Evolutionary conservation across 2,888 invertebrate genomes (phyloP).

Genomic region (Yponomeuta cagnagella): DNA sequence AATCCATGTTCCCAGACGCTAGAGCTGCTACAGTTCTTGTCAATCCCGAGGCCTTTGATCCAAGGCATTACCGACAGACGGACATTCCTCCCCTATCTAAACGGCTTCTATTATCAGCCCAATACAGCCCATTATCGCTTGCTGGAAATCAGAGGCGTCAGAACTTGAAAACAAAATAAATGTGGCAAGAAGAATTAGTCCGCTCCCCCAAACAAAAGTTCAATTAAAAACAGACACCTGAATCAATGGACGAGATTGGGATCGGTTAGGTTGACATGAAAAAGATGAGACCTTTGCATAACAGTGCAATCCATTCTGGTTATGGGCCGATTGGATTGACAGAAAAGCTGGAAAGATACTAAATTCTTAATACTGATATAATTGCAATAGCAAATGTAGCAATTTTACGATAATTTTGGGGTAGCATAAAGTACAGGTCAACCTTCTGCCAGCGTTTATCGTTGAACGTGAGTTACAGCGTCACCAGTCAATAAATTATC

Average conservation of each 20-base stretch:
- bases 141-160: neutral
- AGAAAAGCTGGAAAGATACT: too few species aligned
- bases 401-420: too few species aligned
- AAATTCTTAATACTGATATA: too few species aligned
- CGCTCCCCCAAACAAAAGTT: neutral
- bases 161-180: neutral
- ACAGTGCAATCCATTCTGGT: too few species aligned
- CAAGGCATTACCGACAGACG: slow-evolving; percentile 5
- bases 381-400: too few species aligned
- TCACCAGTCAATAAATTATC: slow-evolving; percentile 13
- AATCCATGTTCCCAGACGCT: neutral
- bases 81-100: neutral
- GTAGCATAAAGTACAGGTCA: neutral
- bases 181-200: neutral
- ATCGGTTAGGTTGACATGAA: too few species aligned
- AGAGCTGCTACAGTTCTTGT: neutral
- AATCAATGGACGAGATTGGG: too few species aligned
- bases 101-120: neutral
- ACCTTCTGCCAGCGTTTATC: neutral
- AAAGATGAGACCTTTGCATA: too few species aligned
- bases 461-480: neutral
- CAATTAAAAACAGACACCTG: too few species aligned
- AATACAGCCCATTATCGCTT: slow-evolving; percentile 1
- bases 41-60: slow-evolving; percentile 11
- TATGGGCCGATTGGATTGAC: too few species aligned